phyloP scores from a whole-genome alignment of 2,888 invertebrate genomes.

The Apoda limacodes region DNA sequence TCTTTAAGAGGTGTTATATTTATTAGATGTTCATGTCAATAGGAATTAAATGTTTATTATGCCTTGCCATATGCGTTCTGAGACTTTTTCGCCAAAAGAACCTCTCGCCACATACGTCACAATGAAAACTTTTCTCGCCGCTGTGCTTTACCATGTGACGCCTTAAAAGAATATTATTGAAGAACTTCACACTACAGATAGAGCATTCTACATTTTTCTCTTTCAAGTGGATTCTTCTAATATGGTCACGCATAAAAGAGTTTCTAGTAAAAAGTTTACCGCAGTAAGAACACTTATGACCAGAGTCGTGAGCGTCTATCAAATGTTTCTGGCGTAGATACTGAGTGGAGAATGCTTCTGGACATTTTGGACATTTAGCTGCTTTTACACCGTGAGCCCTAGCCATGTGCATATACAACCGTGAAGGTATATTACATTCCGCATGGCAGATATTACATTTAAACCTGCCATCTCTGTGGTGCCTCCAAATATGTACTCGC shows the following conservation, averaged over 20 bases:
- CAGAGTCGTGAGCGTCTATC: slow-evolving; percentile 60
- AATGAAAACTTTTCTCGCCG: slow-evolving; percentile 68
- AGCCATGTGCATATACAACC: slow-evolving; percentile 61
- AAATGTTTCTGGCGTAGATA: slow-evolving; percentile 64
- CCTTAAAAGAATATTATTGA: slow-evolving; percentile 49
- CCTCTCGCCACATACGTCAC: slow-evolving; percentile 71
- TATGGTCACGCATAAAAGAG: slow-evolving; percentile 53
- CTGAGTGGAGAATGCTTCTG: slow-evolving; percentile 60
- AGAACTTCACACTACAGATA: slow-evolving; percentile 57
- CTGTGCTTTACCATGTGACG: slow-evolving; percentile 60
- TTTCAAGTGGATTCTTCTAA: slow-evolving; percentile 51
- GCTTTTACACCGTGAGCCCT: slow-evolving; percentile 54
- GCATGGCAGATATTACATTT: slow-evolving; percentile 50
- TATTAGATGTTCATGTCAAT: slow-evolving; percentile 21
- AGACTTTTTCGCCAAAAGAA: slow-evolving; percentile 73
- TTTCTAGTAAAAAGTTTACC: slow-evolving; percentile 51
- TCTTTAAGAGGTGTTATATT: no score
- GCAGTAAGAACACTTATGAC: slow-evolving; percentile 55
- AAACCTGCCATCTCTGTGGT: slow-evolving; percentile 52
- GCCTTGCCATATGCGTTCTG: slow-evolving; percentile 65
- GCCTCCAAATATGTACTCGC: slow-evolving; percentile 56
- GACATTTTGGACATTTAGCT: slow-evolving; percentile 54
- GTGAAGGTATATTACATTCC: slow-evolving; percentile 55
- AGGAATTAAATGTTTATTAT: slow-evolving; percentile 34
- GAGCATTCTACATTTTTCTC: slow-evolving; percentile 57